Percentiles rank a stretch among this genome's conserved stretches.
Conservation (phyloP, 2,888 invertebrate species). For the Thalpophila matura region DNA sequence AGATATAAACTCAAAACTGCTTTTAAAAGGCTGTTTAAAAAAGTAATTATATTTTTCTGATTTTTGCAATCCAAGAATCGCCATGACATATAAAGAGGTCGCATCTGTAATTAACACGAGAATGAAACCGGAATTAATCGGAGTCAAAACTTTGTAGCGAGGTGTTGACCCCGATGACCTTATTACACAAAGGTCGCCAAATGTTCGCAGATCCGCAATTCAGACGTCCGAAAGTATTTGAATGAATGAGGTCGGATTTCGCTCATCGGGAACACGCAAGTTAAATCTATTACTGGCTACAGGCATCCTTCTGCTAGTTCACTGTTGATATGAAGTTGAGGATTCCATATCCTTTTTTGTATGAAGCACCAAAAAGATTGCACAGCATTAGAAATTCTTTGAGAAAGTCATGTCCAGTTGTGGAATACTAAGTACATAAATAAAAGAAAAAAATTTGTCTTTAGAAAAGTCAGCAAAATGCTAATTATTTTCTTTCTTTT, state of each 20-base stretch:
- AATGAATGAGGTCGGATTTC: slow-evolving; percentile 59
- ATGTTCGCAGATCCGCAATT: slow-evolving; percentile 40
- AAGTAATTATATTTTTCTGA: slow-evolving; percentile 34
- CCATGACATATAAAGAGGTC: slow-evolving; percentile 57
- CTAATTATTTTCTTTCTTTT: slow-evolving; percentile 20
- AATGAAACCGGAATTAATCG: slow-evolving; percentile 41
- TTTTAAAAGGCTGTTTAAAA: slow-evolving; percentile 24
- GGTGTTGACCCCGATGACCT: slow-evolving; percentile 40
- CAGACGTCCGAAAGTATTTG: slow-evolving; percentile 60
- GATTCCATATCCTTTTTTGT: no score
- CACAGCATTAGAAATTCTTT: not conserved
- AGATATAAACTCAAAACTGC: slow-evolving; percentile 5
- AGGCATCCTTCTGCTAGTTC: slow-evolving; percentile 22
- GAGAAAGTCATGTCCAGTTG: not conserved
- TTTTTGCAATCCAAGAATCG: slow-evolving; percentile 27
- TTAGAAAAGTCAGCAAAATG: not conserved
- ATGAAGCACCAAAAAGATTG: slow-evolving; percentile 1
- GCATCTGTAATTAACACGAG: slow-evolving; percentile 39
- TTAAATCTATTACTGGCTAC: slow-evolving; percentile 38
- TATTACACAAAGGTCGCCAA: slow-evolving; percentile 34
- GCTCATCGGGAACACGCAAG: slow-evolving; percentile 45
- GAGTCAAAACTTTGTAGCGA: slow-evolving; percentile 22
- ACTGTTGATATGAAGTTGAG: slow-evolving; percentile 14
- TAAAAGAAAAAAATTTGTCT: slow-evolving; percentile 8
- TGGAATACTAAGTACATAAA: not conserved